Evolutionary conservation across 2,113 vertebrate species (phyloP), one percentile per base, ranked within the genome.

Genomic region (Vombatus ursinus): DNA sequence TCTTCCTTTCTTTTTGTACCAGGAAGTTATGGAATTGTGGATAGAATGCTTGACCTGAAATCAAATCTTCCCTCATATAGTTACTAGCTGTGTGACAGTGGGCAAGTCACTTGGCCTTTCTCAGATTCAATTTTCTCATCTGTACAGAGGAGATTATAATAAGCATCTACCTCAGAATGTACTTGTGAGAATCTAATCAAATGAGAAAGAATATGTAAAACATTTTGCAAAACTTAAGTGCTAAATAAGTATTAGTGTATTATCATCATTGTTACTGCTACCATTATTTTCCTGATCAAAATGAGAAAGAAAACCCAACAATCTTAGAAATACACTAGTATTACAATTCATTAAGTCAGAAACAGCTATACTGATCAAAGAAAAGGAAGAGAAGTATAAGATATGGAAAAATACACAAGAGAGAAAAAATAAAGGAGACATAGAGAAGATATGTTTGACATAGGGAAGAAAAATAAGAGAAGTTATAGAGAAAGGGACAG

Each of bases 191-290:
- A 54, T 84, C 91, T 77, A 91, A 91, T 53, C 24, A 54, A 54
- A 26, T 54, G 53, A 52, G 77, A 91, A 24, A 57, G 51, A 90
- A 50, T 68, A 54, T 44, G 31, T 61, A 57, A 90, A 77, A 12
- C 28, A 91, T 94, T 93, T 90, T 28, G 12, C 94, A 90, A 68
- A 68, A 37, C 3, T 37, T 12, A 61, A 61, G 26, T 28, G 26
- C 54, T 61, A 61, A 57, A 10, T 28, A 57, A 31, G 28, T 68
- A 37, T 26, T 54, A 54, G 11, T 95, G 92, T 50, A 57, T 92
- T 84, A 90, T 93, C 52, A 49, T 94, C 90, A 92, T 84, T 89
- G 89, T 96, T 57, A 50, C 92, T 47, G 91, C 68, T 68, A 28
- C 94, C 54, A 93, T 61, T 54, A 53, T 22, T 50, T 96, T 95